Evolutionary conservation across 2,113 vertebrate species (phyloP).

Genomic region (Erpornis zantholeuca): DNA sequence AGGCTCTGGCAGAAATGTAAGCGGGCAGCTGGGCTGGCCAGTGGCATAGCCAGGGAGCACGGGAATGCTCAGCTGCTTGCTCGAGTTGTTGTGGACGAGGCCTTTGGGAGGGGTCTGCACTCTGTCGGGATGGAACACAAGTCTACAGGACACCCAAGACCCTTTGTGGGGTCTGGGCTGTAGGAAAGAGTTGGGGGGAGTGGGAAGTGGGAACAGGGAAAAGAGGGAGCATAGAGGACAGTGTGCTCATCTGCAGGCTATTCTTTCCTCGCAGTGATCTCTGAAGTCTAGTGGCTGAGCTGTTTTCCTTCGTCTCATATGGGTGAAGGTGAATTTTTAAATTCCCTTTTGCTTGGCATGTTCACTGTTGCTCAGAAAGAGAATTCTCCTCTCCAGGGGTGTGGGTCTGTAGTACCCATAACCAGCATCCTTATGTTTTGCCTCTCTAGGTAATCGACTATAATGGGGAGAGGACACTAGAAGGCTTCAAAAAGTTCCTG

Average conservation of each 20-base stretch:
- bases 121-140: neutral
- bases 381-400: constrained; percentile 26
- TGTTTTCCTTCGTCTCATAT: constrained; percentile 61
- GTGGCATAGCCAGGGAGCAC: neutral
- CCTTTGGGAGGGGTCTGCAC: neutral
- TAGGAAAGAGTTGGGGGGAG: neutral
- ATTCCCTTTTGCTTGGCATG: constrained; percentile 62
- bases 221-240: constrained; percentile 3
- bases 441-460: constrained; percentile 89
- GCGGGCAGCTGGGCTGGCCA: neutral
- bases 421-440: neutral
- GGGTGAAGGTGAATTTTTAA: constrained; percentile 68
- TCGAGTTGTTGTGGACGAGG: neutral
- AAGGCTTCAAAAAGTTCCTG: constrained; percentile 93
- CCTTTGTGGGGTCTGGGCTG: neutral
- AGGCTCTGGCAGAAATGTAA: constrained; percentile 81
- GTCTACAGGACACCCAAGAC: neutral
- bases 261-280: constrained; percentile 63
- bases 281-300: constrained; percentile 63
- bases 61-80: neutral
- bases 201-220: neutral
- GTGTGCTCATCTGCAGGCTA: constrained; percentile 59
- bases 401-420: neutral
- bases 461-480: constrained; percentile 93
- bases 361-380: constrained; percentile 53